Conservation (phyloP, 2,113 vertebrate species). For the Tenebrosternarchus preto region DNA sequence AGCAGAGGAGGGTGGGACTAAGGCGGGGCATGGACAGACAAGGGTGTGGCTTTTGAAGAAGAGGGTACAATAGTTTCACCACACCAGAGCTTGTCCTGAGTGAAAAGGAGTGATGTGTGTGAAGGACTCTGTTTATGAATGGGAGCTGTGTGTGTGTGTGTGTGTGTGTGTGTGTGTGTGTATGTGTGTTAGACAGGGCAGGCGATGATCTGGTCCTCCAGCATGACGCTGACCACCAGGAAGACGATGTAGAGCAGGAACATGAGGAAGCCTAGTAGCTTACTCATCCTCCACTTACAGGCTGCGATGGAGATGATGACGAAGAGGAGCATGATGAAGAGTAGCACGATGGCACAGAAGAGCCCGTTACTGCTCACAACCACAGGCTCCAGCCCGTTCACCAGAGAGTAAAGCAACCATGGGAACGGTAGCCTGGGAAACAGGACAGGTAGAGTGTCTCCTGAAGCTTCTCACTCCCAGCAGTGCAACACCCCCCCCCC, state of each 20-base stretch:
- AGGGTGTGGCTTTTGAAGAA: too few relatives aligned
- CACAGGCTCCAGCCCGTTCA: slow-evolving; percentile 62
- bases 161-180: not conserved
- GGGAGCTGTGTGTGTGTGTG: not conserved
- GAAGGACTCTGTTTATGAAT: too few relatives aligned
- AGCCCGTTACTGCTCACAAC: slow-evolving; percentile 74
- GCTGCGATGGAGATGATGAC: slow-evolving; percentile 74
- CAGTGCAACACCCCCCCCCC: too few relatives aligned
- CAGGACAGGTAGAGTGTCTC: not conserved
- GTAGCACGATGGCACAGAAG: slow-evolving; percentile 77
- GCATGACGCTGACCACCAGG: slow-evolving; percentile 73
- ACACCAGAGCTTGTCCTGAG: too few relatives aligned
- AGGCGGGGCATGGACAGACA: not conserved
- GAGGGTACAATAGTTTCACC: too few relatives aligned
- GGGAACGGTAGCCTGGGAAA: slow-evolving; percentile 68
- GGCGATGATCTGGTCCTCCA: slow-evolving; percentile 70
- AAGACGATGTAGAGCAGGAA: slow-evolving; percentile 75
- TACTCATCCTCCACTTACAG: slow-evolving; percentile 77
- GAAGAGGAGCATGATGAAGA: slow-evolving; percentile 79
- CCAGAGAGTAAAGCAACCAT: slow-evolving; percentile 67
- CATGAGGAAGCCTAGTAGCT: slow-evolving; percentile 73
- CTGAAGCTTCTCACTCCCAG: not conserved
- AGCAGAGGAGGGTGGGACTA: not conserved
- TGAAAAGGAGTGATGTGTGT: too few relatives aligned
- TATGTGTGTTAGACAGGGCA: slow-evolving; percentile 64